Conservation (phyloP, 1,140 invertebrate species). For the Hesperophylax magnus region DNA sequence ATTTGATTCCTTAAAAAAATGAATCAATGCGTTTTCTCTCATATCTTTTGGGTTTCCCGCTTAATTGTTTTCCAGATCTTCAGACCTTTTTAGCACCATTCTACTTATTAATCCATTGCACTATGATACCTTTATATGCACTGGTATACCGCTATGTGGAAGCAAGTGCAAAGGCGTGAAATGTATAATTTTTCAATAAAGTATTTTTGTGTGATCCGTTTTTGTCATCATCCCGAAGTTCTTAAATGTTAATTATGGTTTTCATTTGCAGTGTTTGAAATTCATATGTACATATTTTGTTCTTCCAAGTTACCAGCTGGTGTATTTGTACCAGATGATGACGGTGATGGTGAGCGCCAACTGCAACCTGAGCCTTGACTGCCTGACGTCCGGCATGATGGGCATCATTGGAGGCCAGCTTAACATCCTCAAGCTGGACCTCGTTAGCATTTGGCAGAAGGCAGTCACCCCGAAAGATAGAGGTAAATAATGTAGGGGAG, state of each 20-base stretch:
- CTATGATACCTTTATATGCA: too few relatives aligned
- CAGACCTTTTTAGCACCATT: too few relatives aligned
- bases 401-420: constrained; percentile 52
- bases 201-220: too few relatives aligned
- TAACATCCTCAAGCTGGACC: constrained; percentile 52
- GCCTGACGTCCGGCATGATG: constrained; percentile 54
- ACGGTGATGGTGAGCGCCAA: constrained; percentile 50
- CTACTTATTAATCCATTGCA: too few relatives aligned
- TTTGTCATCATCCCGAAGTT: too few relatives aligned
- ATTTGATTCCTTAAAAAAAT: too few relatives aligned
- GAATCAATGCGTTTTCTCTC: too few relatives aligned
- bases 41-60: too few relatives aligned
- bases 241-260: not conserved
- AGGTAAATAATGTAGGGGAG: not conserved
- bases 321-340: constrained; percentile 58
- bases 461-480: not conserved
- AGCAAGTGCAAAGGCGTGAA: too few relatives aligned
- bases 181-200: too few relatives aligned
- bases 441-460: constrained; percentile 31
- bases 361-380: constrained; percentile 54
- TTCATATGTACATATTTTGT: not conserved
- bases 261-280: not conserved
- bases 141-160: too few relatives aligned
- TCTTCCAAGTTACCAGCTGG: constrained; percentile 48
- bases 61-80: too few relatives aligned